Evolutionary conservation across 2,888 invertebrate species (phyloP).

Genomic region (Crocallis elinguaria): DNA sequence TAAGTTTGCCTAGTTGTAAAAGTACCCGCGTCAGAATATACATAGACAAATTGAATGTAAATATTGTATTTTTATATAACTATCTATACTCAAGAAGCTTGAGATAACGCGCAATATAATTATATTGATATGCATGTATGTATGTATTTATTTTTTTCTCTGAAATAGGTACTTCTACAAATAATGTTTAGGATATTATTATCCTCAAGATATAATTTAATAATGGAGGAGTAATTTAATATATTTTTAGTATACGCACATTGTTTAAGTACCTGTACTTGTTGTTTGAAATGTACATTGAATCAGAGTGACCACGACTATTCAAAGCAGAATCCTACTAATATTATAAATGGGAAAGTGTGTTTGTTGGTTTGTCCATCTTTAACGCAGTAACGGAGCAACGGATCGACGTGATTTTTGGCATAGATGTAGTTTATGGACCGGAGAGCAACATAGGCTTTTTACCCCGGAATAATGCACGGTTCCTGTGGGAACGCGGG

Average conservation of each 20-base stretch:
- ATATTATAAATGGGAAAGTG: too few relatives aligned
- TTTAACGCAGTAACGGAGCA: too few relatives aligned
- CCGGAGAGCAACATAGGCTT: too few relatives aligned
- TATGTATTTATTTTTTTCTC: conserved; percentile 35
- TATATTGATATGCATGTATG: conserved; percentile 43
- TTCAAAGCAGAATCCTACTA: too few relatives aligned
- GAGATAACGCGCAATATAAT: conserved; percentile 54
- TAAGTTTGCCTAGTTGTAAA: conserved; percentile 37
- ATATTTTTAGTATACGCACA: conserved; percentile 58
- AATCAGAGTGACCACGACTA: neutral
- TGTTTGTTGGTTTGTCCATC: too few relatives aligned
- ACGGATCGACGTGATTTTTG: too few relatives aligned
- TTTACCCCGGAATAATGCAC: too few relatives aligned
- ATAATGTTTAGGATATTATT: conserved; percentile 30
- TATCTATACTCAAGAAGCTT: conserved; percentile 63
- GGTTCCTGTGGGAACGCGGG: too few relatives aligned
- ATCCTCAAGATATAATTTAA: conserved; percentile 45
- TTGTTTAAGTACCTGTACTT: conserved; percentile 31
- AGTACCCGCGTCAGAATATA: conserved; percentile 44
- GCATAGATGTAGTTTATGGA: too few relatives aligned
- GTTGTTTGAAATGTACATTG: conserved; percentile 18
- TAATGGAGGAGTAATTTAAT: conserved; percentile 61
- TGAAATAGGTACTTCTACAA: conserved; percentile 57
- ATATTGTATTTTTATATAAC: conserved; percentile 66
- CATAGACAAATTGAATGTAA: conserved; percentile 58